phyloP scores from a whole-genome alignment of 2,113 vertebrate genomes.

The Romanogobio albipinnatus region DNA sequence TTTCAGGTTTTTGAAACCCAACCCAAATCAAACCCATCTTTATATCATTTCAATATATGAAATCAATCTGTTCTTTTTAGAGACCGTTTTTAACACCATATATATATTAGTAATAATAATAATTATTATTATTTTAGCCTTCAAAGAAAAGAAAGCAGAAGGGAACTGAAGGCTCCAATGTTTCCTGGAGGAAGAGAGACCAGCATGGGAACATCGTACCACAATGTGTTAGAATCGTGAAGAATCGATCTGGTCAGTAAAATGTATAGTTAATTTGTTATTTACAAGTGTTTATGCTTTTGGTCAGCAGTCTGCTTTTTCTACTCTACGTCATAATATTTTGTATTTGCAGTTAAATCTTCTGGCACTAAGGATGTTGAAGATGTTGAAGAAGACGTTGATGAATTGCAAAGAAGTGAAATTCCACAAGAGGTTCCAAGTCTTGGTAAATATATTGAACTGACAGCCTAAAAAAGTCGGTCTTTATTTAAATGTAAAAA shows the following conservation, averaged over 20 bases:
- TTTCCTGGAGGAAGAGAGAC: constrained; percentile 19
- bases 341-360: constrained; percentile 1
- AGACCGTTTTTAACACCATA: too few relatives aligned
- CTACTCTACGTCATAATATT: background rate
- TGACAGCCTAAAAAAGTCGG: background rate
- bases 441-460: constrained; percentile 3
- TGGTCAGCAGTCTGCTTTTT: background rate
- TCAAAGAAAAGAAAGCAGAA: background rate
- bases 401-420: background rate
- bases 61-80: too few relatives aligned
- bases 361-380: background rate
- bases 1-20: too few relatives aligned
- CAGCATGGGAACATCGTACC: constrained; percentile 9
- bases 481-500: background rate
- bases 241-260: constrained; percentile 16
- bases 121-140: background rate
- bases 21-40: too few relatives aligned
- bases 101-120: background rate
- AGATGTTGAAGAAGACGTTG: background rate
- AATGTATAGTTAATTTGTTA: background rate
- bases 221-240: background rate
- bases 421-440: background rate
- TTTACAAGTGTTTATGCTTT: background rate
- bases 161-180: background rate
- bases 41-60: too few relatives aligned